A percentile compares a stretch with the other conserved stretches of the same genome.
Conservation (phyloP, 2,113 vertebrate genomes). For the Uria lomvia region DNA sequence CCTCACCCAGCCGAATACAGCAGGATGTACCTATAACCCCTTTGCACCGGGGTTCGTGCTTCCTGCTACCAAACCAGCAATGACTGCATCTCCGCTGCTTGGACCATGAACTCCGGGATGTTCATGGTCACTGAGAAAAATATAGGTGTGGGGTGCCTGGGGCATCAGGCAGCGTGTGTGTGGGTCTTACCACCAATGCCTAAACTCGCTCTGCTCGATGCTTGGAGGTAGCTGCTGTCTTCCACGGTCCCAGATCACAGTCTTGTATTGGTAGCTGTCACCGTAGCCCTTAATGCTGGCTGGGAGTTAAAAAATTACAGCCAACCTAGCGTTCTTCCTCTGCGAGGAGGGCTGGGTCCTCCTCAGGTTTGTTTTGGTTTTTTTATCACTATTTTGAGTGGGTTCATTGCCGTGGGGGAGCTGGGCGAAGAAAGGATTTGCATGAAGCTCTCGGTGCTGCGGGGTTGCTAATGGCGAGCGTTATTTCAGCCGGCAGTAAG, state of each 20-base stretch:
- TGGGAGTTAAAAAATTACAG: conserved; percentile 14
- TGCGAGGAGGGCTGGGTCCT: background rate
- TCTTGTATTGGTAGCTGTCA: background rate
- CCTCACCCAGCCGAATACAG: background rate
- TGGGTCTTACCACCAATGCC: background rate
- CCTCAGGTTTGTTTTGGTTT: conserved; percentile 36
- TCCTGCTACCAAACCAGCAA: background rate
- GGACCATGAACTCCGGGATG: background rate
- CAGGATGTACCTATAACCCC: background rate
- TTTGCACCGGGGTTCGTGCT: background rate
- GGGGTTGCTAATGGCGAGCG: conserved; percentile 34
- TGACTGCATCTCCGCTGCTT: background rate
- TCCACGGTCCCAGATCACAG: background rate
- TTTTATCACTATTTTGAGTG: background rate
- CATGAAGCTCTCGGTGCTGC: conserved; percentile 30
- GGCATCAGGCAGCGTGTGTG: background rate
- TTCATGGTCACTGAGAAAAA: background rate
- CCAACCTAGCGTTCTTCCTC: background rate
- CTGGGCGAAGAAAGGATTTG: conserved; percentile 14
- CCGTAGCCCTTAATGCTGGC: background rate
- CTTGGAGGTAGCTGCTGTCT: background rate
- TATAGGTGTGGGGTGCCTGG: background rate
- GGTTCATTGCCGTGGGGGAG: background rate
- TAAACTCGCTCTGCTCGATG: background rate
- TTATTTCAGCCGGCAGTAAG: conserved; percentile 40